These are phyloP conservation scores for Thalassarche chlororhynchos DNA, from an alignment of 2,113 vertebrate species.

Conservation along the genomic window DNA sequence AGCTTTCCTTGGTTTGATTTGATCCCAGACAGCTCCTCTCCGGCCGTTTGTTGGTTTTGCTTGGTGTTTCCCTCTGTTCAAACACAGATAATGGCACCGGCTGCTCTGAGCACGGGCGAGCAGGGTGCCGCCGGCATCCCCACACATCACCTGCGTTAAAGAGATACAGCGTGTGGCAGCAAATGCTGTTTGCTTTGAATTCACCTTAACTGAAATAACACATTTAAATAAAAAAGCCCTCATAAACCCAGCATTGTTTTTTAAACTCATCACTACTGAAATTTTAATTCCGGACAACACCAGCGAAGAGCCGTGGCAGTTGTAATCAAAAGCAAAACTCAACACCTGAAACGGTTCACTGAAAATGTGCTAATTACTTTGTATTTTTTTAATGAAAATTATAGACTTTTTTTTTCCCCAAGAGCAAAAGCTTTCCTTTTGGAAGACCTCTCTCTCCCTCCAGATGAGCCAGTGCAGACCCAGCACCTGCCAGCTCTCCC, in stretches of 20 bases:
- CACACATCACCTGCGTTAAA: rapidly evolving
- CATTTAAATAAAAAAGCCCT: background rate
- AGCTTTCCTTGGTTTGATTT: background rate
- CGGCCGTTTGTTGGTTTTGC: background rate
- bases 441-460: background rate
- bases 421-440: background rate
- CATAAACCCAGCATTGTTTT: background rate
- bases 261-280: background rate
- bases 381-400: background rate
- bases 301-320: rapidly evolving
- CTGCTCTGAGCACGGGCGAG: background rate
- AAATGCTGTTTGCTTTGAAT: background rate
- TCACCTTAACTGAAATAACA: background rate
- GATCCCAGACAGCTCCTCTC: background rate
- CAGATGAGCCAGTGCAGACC: background rate
- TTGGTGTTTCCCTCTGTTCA: background rate
- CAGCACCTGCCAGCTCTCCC: background rate
- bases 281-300: background rate
- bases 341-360: rapidly evolving
- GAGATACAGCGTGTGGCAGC: background rate
- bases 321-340: background rate
- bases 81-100: background rate
- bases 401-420: too few relatives aligned
- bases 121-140: background rate
- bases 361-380: rapidly evolving